Evolutionary conservation across 2,113 vertebrate species (phyloP).

Genomic region (Trinectes maculatus): DNA sequence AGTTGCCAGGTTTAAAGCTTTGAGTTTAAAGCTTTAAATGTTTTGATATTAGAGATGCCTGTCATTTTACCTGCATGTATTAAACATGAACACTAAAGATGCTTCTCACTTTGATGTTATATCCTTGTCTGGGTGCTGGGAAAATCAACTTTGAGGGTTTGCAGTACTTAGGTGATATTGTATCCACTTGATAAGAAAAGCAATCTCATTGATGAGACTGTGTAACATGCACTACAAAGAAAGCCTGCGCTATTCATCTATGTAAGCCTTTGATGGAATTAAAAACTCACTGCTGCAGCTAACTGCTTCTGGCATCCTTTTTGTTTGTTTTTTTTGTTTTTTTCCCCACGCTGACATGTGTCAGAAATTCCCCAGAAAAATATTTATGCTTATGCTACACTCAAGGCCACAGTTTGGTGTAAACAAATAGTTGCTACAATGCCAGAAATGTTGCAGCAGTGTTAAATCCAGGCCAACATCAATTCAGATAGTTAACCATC

Average conservation of each 20-base stretch:
- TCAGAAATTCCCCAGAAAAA: constrained; percentile 62
- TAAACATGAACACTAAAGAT: constrained; percentile 61
- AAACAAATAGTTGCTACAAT: constrained; percentile 56
- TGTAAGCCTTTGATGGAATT: constrained; percentile 81
- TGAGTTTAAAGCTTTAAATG: constrained; percentile 40
- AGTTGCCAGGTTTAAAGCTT: constrained; percentile 28
- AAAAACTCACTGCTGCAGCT: constrained; percentile 70
- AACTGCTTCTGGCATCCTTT: constrained; percentile 48
- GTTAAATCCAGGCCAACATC: constrained; percentile 19
- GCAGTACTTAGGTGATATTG: constrained; percentile 77
- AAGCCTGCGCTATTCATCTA: constrained; percentile 67
- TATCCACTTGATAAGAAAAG: constrained; percentile 76
- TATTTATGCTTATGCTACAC: constrained; percentile 59
- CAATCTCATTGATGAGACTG: constrained; percentile 68
- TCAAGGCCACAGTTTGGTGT: constrained; percentile 52
- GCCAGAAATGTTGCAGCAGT: constrained; percentile 25
- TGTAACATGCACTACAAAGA: constrained; percentile 71
- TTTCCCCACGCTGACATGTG: constrained; percentile 67
- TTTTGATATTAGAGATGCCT: constrained; percentile 62
- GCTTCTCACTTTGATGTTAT: constrained; percentile 74
- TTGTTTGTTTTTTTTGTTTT: constrained; percentile 69
- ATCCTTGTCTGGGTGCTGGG: constrained; percentile 52
- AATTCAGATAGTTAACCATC: too few relatives aligned
- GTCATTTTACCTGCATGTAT: constrained; percentile 69
- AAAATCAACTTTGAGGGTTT: constrained; percentile 71